These are phyloP conservation scores for Porphyrio hochstetteri DNA, from an alignment of 2,113 vertebrate species.

Conservation along the genomic window DNA sequence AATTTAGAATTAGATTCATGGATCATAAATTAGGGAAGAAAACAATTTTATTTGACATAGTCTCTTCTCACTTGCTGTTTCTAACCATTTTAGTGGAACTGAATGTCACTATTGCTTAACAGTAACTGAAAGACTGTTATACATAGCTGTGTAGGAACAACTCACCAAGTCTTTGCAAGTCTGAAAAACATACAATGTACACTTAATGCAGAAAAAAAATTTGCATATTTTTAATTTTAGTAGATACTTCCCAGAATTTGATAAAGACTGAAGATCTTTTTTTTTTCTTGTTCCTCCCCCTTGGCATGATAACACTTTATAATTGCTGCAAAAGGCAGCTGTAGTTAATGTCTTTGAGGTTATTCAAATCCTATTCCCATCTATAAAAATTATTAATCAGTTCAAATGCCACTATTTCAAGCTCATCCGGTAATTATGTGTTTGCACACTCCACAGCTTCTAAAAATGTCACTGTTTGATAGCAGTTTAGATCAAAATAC, in stretches of 20 bases:
- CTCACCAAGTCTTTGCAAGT: not conserved
- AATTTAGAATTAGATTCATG: conserved; percentile 20
- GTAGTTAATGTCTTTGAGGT: not conserved
- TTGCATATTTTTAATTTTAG: not conserved
- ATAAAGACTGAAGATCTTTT: not conserved
- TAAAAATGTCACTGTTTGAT: not conserved
- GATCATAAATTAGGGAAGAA: conserved; percentile 22
- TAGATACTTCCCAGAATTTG: not conserved
- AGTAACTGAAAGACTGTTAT: not conserved
- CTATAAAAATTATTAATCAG: not conserved
- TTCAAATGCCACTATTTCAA: not conserved
- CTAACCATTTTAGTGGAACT: not conserved
- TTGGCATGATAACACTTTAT: not conserved
- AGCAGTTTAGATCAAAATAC: not conserved
- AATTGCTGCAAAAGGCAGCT: not conserved
- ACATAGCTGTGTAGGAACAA: not conserved
- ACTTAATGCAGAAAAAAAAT: not conserved
- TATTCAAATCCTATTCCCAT: not conserved
- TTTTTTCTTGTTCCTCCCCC: too few species aligned
- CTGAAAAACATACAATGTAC: not conserved
- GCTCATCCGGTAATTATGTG: not conserved
- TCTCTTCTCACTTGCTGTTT: conserved; percentile 4
- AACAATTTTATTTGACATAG: conserved; percentile 19
- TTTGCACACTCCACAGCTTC: not conserved
- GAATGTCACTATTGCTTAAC: not conserved